Evolutionary conservation across 2,113 vertebrate species (phyloP), one percentile per base, ranked within the genome.

Genomic region (Equus quagga): DNA sequence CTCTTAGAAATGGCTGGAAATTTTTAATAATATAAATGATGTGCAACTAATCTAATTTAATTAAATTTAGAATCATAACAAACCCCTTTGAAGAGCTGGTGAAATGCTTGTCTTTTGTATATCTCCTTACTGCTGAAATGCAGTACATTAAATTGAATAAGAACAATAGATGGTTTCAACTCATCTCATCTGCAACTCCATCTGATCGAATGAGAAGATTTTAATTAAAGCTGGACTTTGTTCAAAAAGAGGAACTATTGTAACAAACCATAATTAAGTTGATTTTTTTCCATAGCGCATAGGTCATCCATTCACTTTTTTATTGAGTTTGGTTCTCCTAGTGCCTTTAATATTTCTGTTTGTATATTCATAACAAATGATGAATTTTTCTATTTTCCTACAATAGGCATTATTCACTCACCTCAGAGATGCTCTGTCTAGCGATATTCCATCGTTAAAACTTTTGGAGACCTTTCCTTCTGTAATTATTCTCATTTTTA

Each of bases 21-120:
- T 69, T 97, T 97, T 92, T 96, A 95, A 93, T 78, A 78, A 93
- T 92, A 56, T 62, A 94, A 95, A 86, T 84, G 67, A 89, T 95
- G 85, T 69, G 75, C 93, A 72, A 96, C 92, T 90, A 64, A 93
- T 86, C 73, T 96, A 95, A 97, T 95, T 98, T 96, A 98, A 97
- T 97, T 98, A 96, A 97, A 93, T 85, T 92, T 95, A 82, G 89
- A 95, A 89, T 97, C 84, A 51, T 75, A 96, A 88, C 76, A 76
- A 76, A 70, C 62, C 58, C 54, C 33, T 89, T 95, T 96, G 95
- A 97, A 97, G 87, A 83, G 62, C 28, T 80, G 64, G 62, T 92
- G 56, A 75, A 96, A 81, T 67, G 83, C 75, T 67, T 96, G 93
- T 86, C 94, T 96, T 97, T 97, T 96, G 75, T 90, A 41, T 82